Conservation (phyloP, 2,888 invertebrate species). For the Rambutsinella grinnellia region DNA sequence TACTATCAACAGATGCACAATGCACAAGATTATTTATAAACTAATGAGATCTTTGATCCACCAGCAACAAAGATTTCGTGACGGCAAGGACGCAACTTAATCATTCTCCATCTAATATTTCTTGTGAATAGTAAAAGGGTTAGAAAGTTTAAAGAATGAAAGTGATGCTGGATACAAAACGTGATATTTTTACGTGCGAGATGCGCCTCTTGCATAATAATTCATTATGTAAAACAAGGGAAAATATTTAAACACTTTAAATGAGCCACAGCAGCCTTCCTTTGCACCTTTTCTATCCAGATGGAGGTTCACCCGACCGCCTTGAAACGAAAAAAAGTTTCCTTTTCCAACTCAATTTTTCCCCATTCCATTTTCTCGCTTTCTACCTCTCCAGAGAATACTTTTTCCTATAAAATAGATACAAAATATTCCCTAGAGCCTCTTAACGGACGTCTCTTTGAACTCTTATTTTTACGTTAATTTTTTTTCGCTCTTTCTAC, state of each 20-base stretch:
- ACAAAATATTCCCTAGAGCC: conserved; percentile 30
- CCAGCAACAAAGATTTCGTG: conserved; percentile 38
- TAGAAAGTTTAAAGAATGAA: not conserved
- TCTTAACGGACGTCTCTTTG: not conserved
- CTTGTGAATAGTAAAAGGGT: not conserved
- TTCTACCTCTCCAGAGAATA: not conserved
- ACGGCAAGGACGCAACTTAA: conserved; percentile 35
- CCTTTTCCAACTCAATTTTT: conserved; percentile 22
- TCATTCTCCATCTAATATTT: not conserved
- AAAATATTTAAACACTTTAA: conserved; percentile 39
- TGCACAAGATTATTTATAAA: not conserved
- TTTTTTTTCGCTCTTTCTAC: conserved; percentile 7
- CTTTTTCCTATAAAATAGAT: conserved; percentile 13
- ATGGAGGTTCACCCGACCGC: too few relatives aligned
- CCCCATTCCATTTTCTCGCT: conserved; percentile 11
- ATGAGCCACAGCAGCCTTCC: conserved; percentile 39
- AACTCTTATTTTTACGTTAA: conserved; percentile 6
- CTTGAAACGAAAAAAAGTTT: not conserved
- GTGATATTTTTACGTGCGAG: conserved; percentile 19
- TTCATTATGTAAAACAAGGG: conserved; percentile 20
- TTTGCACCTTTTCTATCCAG: conserved; percentile 34
- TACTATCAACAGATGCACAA: conserved; percentile 10
- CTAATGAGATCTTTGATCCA: not conserved
- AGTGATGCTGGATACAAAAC: conserved; percentile 2
- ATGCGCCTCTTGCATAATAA: not conserved